phyloP scores from a whole-genome alignment of 2,797 vertebrate genomes.

The Poliocrania exsul region DNA sequence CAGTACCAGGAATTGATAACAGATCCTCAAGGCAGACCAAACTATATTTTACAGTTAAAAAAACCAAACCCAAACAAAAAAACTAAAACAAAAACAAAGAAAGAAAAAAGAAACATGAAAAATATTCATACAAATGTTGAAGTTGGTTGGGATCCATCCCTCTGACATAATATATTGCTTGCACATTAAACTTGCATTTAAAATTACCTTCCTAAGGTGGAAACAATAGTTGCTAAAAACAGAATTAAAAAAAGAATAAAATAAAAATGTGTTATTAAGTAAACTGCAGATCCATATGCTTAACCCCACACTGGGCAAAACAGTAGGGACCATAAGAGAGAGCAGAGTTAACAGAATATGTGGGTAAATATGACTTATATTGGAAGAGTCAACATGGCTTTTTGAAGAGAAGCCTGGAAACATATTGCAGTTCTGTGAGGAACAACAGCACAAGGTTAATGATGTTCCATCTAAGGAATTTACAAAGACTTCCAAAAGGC shows the following conservation, averaged over 20 bases:
- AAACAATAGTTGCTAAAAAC: neutral
- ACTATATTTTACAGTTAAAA: neutral
- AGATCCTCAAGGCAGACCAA: neutral
- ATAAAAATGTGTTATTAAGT: neutral
- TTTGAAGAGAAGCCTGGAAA: neutral
- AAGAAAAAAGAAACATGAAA: neutral
- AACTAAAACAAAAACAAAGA: neutral
- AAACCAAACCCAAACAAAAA: neutral
- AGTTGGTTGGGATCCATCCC: neutral
- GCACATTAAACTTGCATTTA: neutral
- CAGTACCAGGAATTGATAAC: neutral
- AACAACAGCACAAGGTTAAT: neutral
- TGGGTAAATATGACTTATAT: neutral
- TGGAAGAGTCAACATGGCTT: neutral
- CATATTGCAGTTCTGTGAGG: neutral
- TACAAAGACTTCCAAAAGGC: slow-evolving; percentile 3
- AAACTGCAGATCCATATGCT: neutral
- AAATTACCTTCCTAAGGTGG: neutral
- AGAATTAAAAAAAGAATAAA: too few species aligned
- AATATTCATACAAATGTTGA: neutral
- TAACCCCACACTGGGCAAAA: neutral
- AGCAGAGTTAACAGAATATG: neutral
- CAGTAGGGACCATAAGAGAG: neutral
- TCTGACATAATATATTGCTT: neutral
- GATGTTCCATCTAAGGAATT: neutral